Evolutionary conservation across 1,140 invertebrate genomes (phyloP), one percentile per base, ranked within the genome.

Genomic region (Vanessa tameamea): DNA sequence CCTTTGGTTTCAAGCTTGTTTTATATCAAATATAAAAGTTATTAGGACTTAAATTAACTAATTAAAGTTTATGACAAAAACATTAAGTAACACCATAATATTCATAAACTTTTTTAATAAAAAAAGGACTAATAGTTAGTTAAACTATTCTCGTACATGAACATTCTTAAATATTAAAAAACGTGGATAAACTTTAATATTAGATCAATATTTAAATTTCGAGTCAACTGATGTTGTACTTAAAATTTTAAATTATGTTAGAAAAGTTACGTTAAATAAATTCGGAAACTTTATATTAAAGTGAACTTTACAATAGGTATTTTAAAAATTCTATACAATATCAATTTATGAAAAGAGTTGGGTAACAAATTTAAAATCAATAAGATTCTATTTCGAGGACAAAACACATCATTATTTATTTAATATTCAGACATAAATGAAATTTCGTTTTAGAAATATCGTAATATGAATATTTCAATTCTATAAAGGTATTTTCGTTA

Each of bases 131-230:
- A 26, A 23, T 23, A 3, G 53, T 23, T 20, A 20, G 16, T 5
- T 8, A 57, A 57, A 57, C 20, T 57, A 57, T 57, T 57, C 20
- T 13, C 9, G 20, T 23, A 57, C 9, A 26, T 57, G 53, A 8
- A 57, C 53, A 57, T 57, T 57, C 23, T 13, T 23, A 57, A 57
- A 20, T 57, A 23, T 57, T 23, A 57, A 1, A 16, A 55, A 55
- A 23, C 20, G 4, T 11, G 20, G 20, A 9, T 23, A 57, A 57
- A 26, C 20, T 57, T 57, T 57, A 23, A 23, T 13, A 53, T 23
- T 23, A 57, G 12, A 57, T 23, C 53, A 23, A 57, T 23, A 57
- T 57, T 57, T 57, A 53, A 53, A 53, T 53, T 53, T 53, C n/a
- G n/a, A 16, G 15, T 9, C 50, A 16, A 8, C 50, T 15, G n/a